A percentile compares a stretch with the other conserved stretches of the same genome.
phyloP scores from a whole-genome alignment of 2,113 vertebrate species.

The Dromiciops gliroides region DNA sequence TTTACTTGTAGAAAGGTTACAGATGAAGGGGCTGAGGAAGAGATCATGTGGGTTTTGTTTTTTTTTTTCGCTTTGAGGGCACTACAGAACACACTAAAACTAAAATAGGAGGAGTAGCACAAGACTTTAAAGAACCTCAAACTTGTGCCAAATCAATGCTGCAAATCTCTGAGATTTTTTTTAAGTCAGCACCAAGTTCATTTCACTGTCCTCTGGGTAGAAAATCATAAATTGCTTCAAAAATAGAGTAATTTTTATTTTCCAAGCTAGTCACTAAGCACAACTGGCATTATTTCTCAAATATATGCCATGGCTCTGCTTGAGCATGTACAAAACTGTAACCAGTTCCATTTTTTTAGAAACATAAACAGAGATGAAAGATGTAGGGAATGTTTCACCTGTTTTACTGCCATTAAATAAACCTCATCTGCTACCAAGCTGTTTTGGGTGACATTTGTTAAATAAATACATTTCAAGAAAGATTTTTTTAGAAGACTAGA shows the following conservation, averaged over 20 bases:
- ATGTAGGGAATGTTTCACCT: slow-evolving; percentile 78
- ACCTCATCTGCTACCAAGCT: slow-evolving; percentile 78
- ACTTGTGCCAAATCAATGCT: slow-evolving; percentile 44
- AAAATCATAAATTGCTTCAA: slow-evolving; percentile 64
- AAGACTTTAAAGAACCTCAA: slow-evolving; percentile 74
- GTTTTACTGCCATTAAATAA: slow-evolving; percentile 78
- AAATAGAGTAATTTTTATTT: slow-evolving; percentile 78
- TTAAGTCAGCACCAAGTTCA: slow-evolving; percentile 61
- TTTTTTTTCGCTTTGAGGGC: slow-evolving; percentile 73
- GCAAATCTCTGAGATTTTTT: slow-evolving; percentile 64
- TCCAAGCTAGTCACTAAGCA: slow-evolving; percentile 76
- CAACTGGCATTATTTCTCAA: slow-evolving; percentile 74
- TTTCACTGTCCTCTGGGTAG: slow-evolving; percentile 68
- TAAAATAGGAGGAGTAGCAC: slow-evolving; percentile 64
- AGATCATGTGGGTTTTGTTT: slow-evolving; percentile 65
- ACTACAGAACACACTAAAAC: slow-evolving; percentile 78
- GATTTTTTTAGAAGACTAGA: slow-evolving; percentile 64
- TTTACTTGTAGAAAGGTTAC: slow-evolving; percentile 91
- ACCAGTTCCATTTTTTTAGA: slow-evolving; percentile 66
- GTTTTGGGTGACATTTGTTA: slow-evolving; percentile 77
- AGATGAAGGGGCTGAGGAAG: slow-evolving; percentile 86
- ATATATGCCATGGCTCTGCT: slow-evolving; percentile 63
- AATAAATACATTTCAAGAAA: slow-evolving; percentile 70
- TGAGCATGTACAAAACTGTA: slow-evolving; percentile 74
- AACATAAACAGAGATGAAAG: slow-evolving; percentile 80